Base-by-base conservation (phyloP, 2,113 vertebrate species). In the Chaetura pelagica region DNA sequence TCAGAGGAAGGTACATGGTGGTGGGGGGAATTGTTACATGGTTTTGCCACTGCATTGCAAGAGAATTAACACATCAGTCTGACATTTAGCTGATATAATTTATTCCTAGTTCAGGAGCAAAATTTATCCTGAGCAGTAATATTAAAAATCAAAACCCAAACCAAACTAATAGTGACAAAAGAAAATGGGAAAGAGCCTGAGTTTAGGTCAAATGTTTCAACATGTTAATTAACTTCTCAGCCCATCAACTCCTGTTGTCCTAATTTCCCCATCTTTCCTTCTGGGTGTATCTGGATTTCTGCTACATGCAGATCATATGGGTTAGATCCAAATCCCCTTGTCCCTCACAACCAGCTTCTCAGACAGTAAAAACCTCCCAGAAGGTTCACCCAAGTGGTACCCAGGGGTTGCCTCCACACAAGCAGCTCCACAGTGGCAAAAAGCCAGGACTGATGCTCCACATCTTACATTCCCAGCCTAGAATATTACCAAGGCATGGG, bases 381-480 rank as follows among this genome's bases (percentile, higher is more conserved):
- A 72, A 74, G 87, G 71, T 89, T 84, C 66, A 84, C 75, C 63
- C 67, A 76, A 58, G 7, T 59, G 40, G 67, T 83, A 85, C 93
- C 78, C 15, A 0, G 78, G 55, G 32, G 46, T 7, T 74, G 46
- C 83, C 40, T 84, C 84, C 84, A 62, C 49, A 66, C 38, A 71
- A 73, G 26, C 59, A 63, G 54, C 84, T 94, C 91, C 73, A n/a
- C 34, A 76, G 64, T 77, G 93, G 92, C 92, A 61, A 0, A 34
- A 42, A 80, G 93, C 95, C 95, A 94, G 90, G 38, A 57, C 1
- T 78, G 91, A 87, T 94, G 87, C 87, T 97, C 62, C 82, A 75
- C 84, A 62, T 57, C 93, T 92, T 94, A 87, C 81, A 82, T 87
- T 89, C 91, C 73, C 91, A 95, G 93, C 82, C 78, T 46, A 84